Conservation (phyloP, 2,888 invertebrate genomes). For the Shargacucullia verbasci region DNA sequence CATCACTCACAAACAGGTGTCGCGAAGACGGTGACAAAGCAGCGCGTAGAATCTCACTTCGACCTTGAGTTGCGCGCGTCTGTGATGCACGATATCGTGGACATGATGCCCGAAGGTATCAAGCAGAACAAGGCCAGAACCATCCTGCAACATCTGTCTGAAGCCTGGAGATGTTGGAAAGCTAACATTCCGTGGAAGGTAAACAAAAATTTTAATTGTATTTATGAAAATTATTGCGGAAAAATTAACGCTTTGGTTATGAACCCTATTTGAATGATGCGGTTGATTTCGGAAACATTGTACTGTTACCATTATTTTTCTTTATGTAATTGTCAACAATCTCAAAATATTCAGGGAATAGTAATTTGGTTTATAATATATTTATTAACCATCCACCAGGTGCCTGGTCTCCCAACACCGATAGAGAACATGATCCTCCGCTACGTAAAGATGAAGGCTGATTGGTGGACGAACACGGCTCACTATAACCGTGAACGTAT, state of each 20-base stretch:
- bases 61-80: conserved; percentile 99
- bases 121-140: conserved; percentile 99
- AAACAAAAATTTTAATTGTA: conserved; percentile 24
- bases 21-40: conserved; percentile 99
- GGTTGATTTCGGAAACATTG: too few relatives aligned
- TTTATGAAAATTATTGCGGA: too few relatives aligned
- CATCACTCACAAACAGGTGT: conserved; percentile 89
- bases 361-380: background rate
- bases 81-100: conserved; percentile 99
- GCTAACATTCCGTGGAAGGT: conserved; percentile 99
- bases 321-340: too few relatives aligned
- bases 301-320: too few relatives aligned
- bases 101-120: conserved; percentile 99
- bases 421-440: conserved; percentile 99
- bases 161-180: conserved; percentile 99
- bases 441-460: conserved; percentile 99
- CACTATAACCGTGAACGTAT: conserved; percentile 99
- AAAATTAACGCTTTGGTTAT: too few relatives aligned
- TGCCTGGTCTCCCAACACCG: conserved; percentile 99
- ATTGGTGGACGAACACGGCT: conserved; percentile 99
- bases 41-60: conserved; percentile 99
- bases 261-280: too few relatives aligned
- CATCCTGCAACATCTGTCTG: conserved; percentile 99
- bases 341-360: too few relatives aligned
- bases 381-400: conserved; percentile 89